A percentile compares a stretch with the other conserved stretches of the same genome.
Evolutionary conservation across 2,888 invertebrate species (phyloP).

Genomic region (Aplocera efformata): DNA sequence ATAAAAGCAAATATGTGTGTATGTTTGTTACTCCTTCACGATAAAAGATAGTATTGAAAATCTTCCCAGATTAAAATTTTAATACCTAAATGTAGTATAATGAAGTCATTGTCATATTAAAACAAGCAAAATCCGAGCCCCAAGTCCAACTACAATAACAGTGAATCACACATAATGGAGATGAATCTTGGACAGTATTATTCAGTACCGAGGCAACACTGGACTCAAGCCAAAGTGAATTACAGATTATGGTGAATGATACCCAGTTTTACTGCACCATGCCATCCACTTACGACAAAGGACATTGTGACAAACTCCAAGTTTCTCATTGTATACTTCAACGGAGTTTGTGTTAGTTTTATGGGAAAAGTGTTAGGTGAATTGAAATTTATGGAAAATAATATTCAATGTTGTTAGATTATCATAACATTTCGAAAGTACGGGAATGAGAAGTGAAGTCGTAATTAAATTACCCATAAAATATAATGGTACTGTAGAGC

Average conservation of each 20-base stretch:
- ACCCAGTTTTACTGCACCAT: slow-evolving; percentile 30
- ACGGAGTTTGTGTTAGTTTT: slow-evolving; percentile 31
- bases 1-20: too few species aligned
- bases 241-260: slow-evolving; percentile 60
- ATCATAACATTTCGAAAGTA: not conserved
- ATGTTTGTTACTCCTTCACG: too few species aligned
- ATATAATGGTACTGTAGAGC: too few species aligned
- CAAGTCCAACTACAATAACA: slow-evolving; percentile 32
- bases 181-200: slow-evolving; percentile 35
- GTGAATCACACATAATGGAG: slow-evolving; percentile 44
- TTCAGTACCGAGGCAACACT: slow-evolving; percentile 42
- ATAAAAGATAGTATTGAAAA: slow-evolving; percentile 1
- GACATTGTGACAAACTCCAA: slow-evolving; percentile 24
- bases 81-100: too few species aligned
- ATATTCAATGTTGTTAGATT: not conserved
- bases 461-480: too few species aligned
- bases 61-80: not conserved
- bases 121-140: slow-evolving; percentile 24
- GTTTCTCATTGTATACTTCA: too few species aligned
- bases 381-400: slow-evolving; percentile 6
- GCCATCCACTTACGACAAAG: slow-evolving; percentile 31
- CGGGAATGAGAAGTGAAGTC: too few species aligned
- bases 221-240: slow-evolving; percentile 59
- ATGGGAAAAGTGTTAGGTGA: slow-evolving; percentile 9
- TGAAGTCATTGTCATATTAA: slow-evolving; percentile 17